A percentile compares a stretch with the other conserved stretches of the same genome.
Conservation (phyloP, 2,888 invertebrate genomes). For the Fragum fragum region DNA sequence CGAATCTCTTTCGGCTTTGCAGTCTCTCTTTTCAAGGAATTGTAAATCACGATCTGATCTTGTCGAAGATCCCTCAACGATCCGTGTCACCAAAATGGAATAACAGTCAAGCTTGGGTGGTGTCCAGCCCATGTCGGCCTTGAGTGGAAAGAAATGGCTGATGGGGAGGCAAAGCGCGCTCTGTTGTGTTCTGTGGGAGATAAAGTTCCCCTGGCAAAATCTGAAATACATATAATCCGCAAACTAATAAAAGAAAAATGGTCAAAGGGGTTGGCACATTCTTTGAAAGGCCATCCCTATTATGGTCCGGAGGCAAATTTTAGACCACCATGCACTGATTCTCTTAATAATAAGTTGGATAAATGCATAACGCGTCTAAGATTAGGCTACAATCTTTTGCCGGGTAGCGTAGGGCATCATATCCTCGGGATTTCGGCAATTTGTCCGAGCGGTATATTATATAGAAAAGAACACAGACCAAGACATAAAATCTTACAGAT, state of each 20-base stretch:
- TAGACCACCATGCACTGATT: too few relatives aligned
- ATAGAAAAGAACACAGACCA: too few relatives aligned
- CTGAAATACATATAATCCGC: too few relatives aligned
- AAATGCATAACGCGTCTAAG: too few relatives aligned
- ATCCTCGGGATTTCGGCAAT: too few relatives aligned
- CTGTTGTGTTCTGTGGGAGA: background rate
- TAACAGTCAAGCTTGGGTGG: conserved; percentile 11
- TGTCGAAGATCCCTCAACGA: background rate
- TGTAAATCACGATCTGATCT: conserved; percentile 16
- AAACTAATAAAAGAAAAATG: background rate
- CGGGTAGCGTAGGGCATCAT: too few relatives aligned
- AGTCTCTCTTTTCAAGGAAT: conserved; percentile 5
- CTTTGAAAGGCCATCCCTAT: background rate
- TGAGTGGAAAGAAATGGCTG: conserved; percentile 19
- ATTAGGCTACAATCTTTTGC: too few relatives aligned
- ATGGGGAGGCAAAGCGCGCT: too few relatives aligned
- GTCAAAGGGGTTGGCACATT: background rate
- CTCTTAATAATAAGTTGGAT: too few relatives aligned
- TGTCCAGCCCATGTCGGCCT: conserved; percentile 32
- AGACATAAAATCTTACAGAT: too few relatives aligned
- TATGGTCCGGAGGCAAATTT: too few relatives aligned
- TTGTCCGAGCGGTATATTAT: too few relatives aligned
- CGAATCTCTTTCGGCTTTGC: conserved; percentile 17
- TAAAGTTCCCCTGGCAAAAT: background rate
- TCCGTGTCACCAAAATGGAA: background rate